phyloP scores from a whole-genome alignment of 2,888 invertebrate genomes.

The Agrochola lota region DNA sequence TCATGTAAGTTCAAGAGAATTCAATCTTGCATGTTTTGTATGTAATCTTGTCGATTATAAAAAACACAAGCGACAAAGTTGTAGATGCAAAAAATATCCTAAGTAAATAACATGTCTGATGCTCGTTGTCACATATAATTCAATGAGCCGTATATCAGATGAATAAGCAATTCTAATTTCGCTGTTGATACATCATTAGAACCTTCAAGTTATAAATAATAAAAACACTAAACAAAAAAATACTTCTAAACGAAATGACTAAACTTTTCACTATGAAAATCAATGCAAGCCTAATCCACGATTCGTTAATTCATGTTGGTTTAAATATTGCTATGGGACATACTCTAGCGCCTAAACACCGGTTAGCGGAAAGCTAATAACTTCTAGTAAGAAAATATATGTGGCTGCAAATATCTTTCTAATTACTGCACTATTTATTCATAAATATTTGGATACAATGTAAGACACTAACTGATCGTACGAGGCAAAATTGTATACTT shows the following conservation, averaged over 20 bases:
- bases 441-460: slow-evolving; percentile 51
- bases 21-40: slow-evolving; percentile 6
- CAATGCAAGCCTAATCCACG: slow-evolving; percentile 27
- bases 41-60: not conserved
- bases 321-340: slow-evolving; percentile 13
- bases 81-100: slow-evolving; percentile 11
- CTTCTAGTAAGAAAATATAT: slow-evolving; percentile 51
- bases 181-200: slow-evolving; percentile 31
- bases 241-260: slow-evolving; percentile 65
- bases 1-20: not conserved
- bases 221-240: slow-evolving; percentile 52
- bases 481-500: slow-evolving; percentile 20
- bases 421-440: slow-evolving; percentile 37
- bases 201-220: slow-evolving; percentile 48
- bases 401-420: slow-evolving; percentile 32
- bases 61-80: slow-evolving; percentile 8
- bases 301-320: slow-evolving; percentile 9
- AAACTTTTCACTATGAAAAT: slow-evolving; percentile 53
- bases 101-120: not conserved
- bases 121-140: slow-evolving; percentile 10
- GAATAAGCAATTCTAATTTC: slow-evolving; percentile 33
- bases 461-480: slow-evolving; percentile 49
- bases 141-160: slow-evolving; percentile 27
- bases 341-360: slow-evolving; percentile 44
- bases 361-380: slow-evolving; percentile 51